Evolutionary conservation across 2,113 vertebrate genomes (phyloP).

Genomic region (Phalacrocorax pelagicus): DNA sequence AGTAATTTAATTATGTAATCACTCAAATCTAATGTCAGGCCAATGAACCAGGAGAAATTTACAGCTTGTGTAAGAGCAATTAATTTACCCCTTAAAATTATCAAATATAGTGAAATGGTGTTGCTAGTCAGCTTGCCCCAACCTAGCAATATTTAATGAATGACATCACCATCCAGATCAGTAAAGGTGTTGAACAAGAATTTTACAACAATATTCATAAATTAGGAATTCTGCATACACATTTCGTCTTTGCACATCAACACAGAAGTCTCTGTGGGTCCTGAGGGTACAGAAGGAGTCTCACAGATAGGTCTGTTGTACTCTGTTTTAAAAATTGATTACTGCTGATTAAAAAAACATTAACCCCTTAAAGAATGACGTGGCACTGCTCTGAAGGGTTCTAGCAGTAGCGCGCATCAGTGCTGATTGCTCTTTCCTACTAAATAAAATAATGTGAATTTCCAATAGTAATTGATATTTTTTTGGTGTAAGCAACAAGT

Average conservation of each 20-base stretch:
- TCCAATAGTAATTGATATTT: neutral
- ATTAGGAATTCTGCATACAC: neutral
- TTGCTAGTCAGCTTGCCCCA: neutral
- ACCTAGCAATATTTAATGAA: neutral
- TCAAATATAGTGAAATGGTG: neutral
- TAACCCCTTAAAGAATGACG: neutral
- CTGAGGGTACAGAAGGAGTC: neutral
- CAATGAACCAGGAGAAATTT: neutral
- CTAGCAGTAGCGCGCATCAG: neutral
- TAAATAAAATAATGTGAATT: neutral
- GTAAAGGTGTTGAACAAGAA: neutral
- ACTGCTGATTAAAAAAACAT: slow-evolving; percentile 5
- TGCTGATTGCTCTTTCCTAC: neutral
- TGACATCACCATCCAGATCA: neutral
- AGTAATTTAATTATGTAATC: neutral
- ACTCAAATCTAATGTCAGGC: neutral
- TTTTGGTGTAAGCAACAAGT: neutral
- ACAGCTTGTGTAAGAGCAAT: neutral
- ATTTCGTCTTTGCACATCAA: neutral
- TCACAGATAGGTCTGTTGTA: neutral
- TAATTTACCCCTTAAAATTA: neutral
- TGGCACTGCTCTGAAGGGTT: neutral
- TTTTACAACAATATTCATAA: neutral
- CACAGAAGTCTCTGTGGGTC: neutral
- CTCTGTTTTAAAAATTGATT: neutral